phyloP scores from a whole-genome alignment of 1,140 invertebrate species.

The Oryctes rhinoceros region DNA sequence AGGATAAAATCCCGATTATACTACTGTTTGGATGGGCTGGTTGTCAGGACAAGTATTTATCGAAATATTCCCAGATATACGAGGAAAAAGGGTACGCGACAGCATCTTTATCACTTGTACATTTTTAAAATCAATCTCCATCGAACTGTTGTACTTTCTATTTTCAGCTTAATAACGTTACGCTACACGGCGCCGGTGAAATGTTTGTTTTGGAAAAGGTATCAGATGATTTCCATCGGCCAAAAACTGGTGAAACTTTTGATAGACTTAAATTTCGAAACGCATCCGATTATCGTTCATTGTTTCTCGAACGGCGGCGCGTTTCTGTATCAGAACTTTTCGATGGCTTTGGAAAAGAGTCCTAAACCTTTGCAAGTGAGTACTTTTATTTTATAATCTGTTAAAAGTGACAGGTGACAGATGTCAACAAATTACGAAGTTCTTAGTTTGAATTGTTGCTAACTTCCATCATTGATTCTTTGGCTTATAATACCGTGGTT shows the following conservation, averaged over 20 bases:
- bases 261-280: constrained; percentile 71
- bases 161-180: constrained; percentile 74
- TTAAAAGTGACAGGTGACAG: neutral
- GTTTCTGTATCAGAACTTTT: constrained; percentile 73
- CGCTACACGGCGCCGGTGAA: constrained; percentile 77
- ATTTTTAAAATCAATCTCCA: neutral
- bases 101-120: neutral
- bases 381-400: neutral
- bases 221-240: constrained; percentile 70
- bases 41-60: constrained; percentile 77
- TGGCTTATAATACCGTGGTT: too few species aligned
- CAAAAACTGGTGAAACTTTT: constrained; percentile 74
- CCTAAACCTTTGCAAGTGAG: constrained; percentile 63
- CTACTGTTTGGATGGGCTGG: constrained; percentile 82
- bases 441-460: neutral
- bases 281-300: constrained; percentile 80
- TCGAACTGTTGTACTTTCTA: neutral
- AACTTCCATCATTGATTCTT: neutral
- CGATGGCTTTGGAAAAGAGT: constrained; percentile 65
- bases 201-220: constrained; percentile 71
- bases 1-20: constrained; percentile 73
- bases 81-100: constrained; percentile 73
- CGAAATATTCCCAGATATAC: constrained; percentile 82
- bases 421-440: neutral
- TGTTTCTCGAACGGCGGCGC: constrained; percentile 84